Evolutionary conservation across 2,888 invertebrate genomes (phyloP).

Genomic region (Noctua janthe): DNA sequence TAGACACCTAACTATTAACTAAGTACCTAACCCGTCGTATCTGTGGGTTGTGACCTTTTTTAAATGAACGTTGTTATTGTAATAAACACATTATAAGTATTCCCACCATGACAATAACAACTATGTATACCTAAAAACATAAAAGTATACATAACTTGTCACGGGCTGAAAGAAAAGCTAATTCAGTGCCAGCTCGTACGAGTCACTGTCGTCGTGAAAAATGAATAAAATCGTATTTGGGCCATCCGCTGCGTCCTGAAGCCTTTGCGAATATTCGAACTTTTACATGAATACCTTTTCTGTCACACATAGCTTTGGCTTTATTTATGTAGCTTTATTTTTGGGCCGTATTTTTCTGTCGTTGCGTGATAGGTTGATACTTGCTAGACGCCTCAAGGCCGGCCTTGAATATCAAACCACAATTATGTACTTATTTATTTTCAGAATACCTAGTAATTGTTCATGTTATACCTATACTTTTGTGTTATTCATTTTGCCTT

Average conservation of each 20-base stretch:
- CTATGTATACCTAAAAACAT: constrained; percentile 41
- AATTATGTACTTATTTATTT: constrained; percentile 28
- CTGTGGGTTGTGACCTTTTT: background rate
- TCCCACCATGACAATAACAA: constrained; percentile 26
- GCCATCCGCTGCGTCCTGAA: constrained; percentile 78
- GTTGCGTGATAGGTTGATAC: constrained; percentile 29
- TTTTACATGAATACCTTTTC: constrained; percentile 63
- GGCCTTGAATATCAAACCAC: constrained; percentile 39
- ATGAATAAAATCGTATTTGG: constrained; percentile 88
- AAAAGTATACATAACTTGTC: constrained; percentile 60
- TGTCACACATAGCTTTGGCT: constrained; percentile 30
- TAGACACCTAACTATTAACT: background rate
- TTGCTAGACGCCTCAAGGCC: constrained; percentile 32
- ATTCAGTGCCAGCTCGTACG: constrained; percentile 87
- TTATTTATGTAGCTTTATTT: constrained; percentile 41
- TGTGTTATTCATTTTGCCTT: constrained; percentile 10
- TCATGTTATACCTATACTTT: constrained; percentile 13
- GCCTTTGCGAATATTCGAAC: constrained; percentile 74
- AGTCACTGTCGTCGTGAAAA: constrained; percentile 88
- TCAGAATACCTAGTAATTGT: constrained; percentile 23
- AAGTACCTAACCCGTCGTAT: background rate
- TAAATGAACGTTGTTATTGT: background rate
- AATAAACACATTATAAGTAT: constrained; percentile 6
- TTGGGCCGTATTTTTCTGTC: constrained; percentile 4
- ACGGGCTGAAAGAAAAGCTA: constrained; percentile 82